Percentiles rank a stretch among this genome's conserved stretches.
Evolutionary conservation across 2,113 vertebrate species (phyloP).

Genomic region (Lasiurus borealis): DNA sequence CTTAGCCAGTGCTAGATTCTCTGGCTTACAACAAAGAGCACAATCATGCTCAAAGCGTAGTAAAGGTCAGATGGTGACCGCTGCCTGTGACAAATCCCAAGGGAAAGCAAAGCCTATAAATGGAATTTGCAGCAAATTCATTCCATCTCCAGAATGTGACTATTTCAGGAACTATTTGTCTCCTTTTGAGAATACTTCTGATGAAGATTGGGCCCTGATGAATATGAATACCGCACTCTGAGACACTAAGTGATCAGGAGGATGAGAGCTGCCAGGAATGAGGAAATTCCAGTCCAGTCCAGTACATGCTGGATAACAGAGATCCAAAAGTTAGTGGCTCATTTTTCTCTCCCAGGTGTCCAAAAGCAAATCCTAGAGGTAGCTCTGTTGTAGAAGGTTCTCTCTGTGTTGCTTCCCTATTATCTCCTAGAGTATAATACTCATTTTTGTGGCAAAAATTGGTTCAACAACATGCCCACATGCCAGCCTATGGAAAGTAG

Average conservation of each 20-base stretch:
- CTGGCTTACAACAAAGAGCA: not conserved
- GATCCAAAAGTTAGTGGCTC: not conserved
- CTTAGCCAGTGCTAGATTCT: constrained; percentile 9
- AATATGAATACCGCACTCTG: not conserved
- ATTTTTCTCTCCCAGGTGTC: not conserved
- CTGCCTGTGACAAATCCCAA: not conserved
- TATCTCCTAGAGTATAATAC: not conserved
- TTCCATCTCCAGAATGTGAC: not conserved
- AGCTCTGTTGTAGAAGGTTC: not conserved
- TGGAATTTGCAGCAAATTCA: not conserved
- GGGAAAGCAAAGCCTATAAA: not conserved
- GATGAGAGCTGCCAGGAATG: not conserved
- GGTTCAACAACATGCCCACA: not conserved
- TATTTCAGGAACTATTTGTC: not conserved
- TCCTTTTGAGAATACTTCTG: not conserved
- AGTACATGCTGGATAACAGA: not conserved
- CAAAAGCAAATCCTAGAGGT: not conserved
- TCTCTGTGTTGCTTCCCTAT: not conserved
- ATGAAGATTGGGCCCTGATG: not conserved
- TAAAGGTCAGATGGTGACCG: not conserved
- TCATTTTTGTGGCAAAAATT: not conserved
- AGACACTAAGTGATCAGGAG: not conserved
- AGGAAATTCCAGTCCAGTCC: not conserved
- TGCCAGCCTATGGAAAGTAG: not conserved
- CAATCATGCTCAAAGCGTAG: not conserved